Percentiles rank a stretch among this genome's conserved stretches.
Evolutionary conservation across 2,113 vertebrate species (phyloP).

Genomic region (Ramphastos sulfuratus): DNA sequence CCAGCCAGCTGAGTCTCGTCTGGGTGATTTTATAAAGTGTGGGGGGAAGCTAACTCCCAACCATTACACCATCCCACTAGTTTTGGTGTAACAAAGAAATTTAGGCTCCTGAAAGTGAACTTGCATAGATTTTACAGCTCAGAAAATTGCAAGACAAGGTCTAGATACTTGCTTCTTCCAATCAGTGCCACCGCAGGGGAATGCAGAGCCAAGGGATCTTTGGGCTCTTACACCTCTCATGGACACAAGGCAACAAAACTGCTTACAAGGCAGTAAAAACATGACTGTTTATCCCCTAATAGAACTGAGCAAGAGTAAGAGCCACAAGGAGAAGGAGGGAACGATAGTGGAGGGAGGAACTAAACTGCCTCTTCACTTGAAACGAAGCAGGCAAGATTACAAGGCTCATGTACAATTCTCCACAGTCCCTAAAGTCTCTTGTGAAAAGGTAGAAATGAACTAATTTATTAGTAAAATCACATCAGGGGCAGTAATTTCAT

Average conservation of each 20-base stretch:
- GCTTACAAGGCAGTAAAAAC: background rate
- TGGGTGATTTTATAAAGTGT: no score
- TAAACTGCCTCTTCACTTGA: constrained; percentile 51
- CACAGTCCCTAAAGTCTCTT: constrained; percentile 81
- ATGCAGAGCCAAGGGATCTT: background rate
- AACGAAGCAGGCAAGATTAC: constrained; percentile 70
- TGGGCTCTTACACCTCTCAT: background rate
- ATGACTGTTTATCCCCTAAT: background rate
- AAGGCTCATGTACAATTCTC: constrained; percentile 77
- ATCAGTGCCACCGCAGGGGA: background rate
- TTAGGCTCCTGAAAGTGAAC: background rate
- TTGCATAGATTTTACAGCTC: background rate
- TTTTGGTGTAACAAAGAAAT: background rate
- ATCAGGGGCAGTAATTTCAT: constrained; percentile 88
- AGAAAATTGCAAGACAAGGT: background rate
- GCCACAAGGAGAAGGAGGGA: background rate
- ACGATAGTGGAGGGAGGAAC: background rate
- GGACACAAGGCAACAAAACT: background rate
- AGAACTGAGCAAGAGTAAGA: constrained; percentile 30
- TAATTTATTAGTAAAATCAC: constrained; percentile 90
- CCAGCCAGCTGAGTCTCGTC: no score
- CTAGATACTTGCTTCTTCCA: background rate
- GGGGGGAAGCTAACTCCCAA: no score
- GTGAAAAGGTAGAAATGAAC: constrained; percentile 82
- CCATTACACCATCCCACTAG: no score